Base-by-base conservation (phyloP, 2,797 vertebrate genomes). In the Bovichtus diacanthus region DNA sequence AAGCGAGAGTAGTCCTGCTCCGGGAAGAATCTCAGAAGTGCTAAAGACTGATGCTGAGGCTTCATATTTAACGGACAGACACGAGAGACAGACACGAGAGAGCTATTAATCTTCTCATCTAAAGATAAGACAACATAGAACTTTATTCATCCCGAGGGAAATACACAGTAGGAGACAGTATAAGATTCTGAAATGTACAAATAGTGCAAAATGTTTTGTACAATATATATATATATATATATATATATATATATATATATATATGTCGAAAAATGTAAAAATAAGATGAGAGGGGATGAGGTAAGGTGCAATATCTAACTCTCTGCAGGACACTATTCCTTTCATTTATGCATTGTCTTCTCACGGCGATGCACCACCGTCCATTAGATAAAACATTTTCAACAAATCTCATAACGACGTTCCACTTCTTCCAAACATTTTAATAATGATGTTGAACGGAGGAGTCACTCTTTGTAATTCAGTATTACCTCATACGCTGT, bases 381-480 rank as follows among this genome's bases (percentile, higher is more conserved):
- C 36, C 34, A 6, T 55, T 23, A 21, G 9, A 60, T 23, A 9
- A 38, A 59, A 41, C 16, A 11, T 43, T 9, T 9, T 6, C 0
- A 56, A 38, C 21, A 60, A 60, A 51, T 56, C 23, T 53, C 29
- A 56, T 49, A 27, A 55, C 44, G 27, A 56, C 23, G 39, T 44
- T 71, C 8, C 3, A n/a, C 13, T 43, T 66, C 53, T 75, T 18
- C 34, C 25, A 46, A 18, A 41, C 74, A 50, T 76, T 29, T 25
- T 21, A 49, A 44, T 27, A 27, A 27, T 31, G 8, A 19, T 49
- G 51, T 53, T 23, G 13, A 69, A 61, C n/a, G 62, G 9, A 21
- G 3, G 46, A 76, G 23, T 29, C 31, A 49, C 38, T 62, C 6
- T 55, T 34, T 61, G 19, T 72, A 38, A 74, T 41, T 46, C 19